Base-by-base conservation (phyloP, 2,797 vertebrate genomes). In the Scleropages formosus region DNA sequence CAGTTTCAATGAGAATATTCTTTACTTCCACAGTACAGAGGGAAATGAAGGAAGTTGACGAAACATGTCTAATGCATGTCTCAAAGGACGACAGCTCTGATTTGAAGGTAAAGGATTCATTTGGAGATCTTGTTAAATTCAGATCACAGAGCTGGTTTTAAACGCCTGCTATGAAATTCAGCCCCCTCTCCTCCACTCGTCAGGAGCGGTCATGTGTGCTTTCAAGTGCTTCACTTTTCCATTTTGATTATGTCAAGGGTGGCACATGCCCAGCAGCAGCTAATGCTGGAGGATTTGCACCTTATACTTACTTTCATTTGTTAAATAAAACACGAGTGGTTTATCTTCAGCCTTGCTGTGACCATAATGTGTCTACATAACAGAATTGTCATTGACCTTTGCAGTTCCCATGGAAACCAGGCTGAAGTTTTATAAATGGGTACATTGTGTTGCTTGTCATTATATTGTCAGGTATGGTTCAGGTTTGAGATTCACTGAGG, bases 381-480 rank as follows among this genome's bases (percentile, higher is more conserved):
- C 72, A 61, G 62, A 75, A 76, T 78, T 80, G 74, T 78, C 78
- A 81, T 75, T 82, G 80, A 82, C 80, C 80, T 77, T 80, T 81
- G 78, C 77, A 18, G 90, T 92, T 92, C 87, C 91, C 90, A 90
- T 93, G 91, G 93, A 91, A 93, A 93, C 92, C 78, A 87, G 84
- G 49, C 78, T 56, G 87, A 91, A 88, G 88, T 92, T 92, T 80
- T 63, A 51, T 70, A 76, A 86, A 87, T 84, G 82, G 85, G 90
- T 81, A 85, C 88, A 88, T 86, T 69, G 82, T 87, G 62, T 84
- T 76, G 84, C 80, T 83, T 89, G 88, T 91, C 70, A 67, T 72
- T 66, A 86, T 89, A 82, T 86, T 87, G 87, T 86, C 85, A 84
- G 86, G 81, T 85, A 83, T 80, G 75, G 82, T 88, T 87, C 84